Percentiles rank a stretch among this genome's conserved stretches.
Conservation (phyloP, 2,888 invertebrate species). For the Drosophila rellima region DNA sequence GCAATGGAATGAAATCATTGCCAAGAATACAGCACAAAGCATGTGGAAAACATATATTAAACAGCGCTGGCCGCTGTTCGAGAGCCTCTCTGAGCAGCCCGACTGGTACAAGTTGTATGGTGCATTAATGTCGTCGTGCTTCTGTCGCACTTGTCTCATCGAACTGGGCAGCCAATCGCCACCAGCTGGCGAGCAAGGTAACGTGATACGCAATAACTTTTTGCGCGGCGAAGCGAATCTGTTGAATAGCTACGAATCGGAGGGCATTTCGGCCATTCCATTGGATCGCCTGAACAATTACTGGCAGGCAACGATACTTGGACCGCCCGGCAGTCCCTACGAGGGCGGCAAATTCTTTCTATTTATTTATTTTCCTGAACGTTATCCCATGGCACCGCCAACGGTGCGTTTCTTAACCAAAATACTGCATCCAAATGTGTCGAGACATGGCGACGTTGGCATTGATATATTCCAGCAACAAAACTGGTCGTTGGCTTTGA, state of each 20-base stretch:
- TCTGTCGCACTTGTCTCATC: conserved; percentile 94
- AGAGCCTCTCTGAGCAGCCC: conserved; percentile 89
- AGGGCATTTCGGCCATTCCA: conserved; percentile 86
- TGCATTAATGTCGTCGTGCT: conserved; percentile 91
- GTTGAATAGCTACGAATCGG: conserved; percentile 84
- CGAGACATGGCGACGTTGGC: conserved; percentile 97
- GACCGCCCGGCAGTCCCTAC: conserved; percentile 96
- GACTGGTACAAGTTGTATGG: conserved; percentile 94
- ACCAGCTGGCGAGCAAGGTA: conserved; percentile 89
- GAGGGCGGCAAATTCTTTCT: conserved; percentile 97
- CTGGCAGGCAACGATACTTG: conserved; percentile 97
- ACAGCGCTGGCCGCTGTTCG: conserved; percentile 94
- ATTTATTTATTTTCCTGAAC: conserved; percentile 94
- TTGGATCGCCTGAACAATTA: conserved; percentile 87
- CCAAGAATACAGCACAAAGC: conserved; percentile 91
- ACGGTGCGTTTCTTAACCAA: conserved; percentile 96
- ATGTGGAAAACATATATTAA: conserved; percentile 93
- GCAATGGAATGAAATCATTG: conserved; percentile 93
- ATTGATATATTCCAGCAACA: conserved; percentile 97
- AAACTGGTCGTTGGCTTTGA: conserved; percentile 98
- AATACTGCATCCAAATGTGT: conserved; percentile 97
- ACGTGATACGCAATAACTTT: conserved; percentile 93
- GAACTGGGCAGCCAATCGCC: conserved; percentile 92
- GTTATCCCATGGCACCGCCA: conserved; percentile 96
- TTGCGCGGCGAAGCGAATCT: conserved; percentile 90